Conservation (phyloP, 2,797 vertebrate genomes). For the Macropus fuliginosus region DNA sequence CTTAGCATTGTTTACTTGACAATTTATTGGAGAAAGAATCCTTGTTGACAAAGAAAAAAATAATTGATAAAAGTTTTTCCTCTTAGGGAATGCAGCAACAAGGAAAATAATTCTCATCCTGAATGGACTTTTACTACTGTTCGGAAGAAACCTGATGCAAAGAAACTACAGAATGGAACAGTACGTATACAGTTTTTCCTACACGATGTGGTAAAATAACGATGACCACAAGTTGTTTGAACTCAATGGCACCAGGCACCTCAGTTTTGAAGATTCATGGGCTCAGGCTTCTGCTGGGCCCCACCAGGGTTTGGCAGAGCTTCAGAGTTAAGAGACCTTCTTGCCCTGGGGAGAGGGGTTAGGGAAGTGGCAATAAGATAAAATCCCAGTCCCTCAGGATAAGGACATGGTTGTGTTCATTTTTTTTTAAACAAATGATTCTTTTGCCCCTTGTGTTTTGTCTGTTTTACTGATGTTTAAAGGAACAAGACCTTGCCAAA, state of each 20-base stretch:
- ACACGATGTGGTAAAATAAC: slow-evolving; percentile 23
- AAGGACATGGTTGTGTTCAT: background rate
- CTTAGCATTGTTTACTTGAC: background rate
- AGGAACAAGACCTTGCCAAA: slow-evolving; percentile 92
- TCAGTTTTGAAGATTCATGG: slow-evolving; percentile 12
- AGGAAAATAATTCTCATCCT: slow-evolving; percentile 91
- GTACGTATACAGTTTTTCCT: slow-evolving; percentile 81
- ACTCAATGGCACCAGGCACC: background rate
- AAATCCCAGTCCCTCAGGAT: background rate
- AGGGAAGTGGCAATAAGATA: slow-evolving; percentile 27
- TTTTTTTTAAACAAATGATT: slow-evolving; percentile 14
- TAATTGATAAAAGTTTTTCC: background rate
- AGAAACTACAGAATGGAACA: slow-evolving; percentile 92
- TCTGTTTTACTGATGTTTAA: slow-evolving; percentile 65
- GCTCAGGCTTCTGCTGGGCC: background rate
- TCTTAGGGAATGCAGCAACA: slow-evolving; percentile 92
- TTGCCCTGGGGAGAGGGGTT: background rate
- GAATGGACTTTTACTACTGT: slow-evolving; percentile 95
- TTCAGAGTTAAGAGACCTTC: background rate
- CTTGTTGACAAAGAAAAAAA: background rate
- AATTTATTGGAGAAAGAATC: background rate
- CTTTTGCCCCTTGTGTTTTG: slow-evolving; percentile 53
- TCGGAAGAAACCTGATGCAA: slow-evolving; percentile 91
- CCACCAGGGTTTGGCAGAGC: background rate
- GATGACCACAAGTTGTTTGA: slow-evolving; percentile 8